Base-by-base conservation (phyloP, 2,888 invertebrate species). In the Drosophila quinaria region DNA sequence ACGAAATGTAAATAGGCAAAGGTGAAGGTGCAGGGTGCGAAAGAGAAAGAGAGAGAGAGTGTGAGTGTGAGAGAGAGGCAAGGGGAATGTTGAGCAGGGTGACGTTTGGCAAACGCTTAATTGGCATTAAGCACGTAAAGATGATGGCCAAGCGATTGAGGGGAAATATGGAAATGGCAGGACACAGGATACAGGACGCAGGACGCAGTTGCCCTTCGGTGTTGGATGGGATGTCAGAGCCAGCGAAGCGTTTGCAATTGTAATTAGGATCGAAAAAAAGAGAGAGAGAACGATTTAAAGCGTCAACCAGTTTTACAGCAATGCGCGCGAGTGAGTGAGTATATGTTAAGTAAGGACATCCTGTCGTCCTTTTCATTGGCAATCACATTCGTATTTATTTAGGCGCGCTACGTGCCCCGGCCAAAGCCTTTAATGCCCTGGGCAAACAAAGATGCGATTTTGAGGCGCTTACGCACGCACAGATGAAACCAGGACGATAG, bases 81-180 rank as follows among this genome's bases (percentile, higher is more conserved):
- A 25, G 39, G 37, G 44, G 17, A 11, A 47, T 6, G 42, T 11
- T 15, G 44, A 22, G 65, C 50, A 19, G 68, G 74, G 69, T 69
- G 74, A 59, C 74, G 50, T 72, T 77, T 63, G 72, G 60, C 73
- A 65, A 87, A 72, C 61, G 80, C 76, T 89, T 89, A 89, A 87
- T 87, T 87, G 87, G 89, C 88, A 87, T 87, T 85, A 87, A 81
- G 80, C 74, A 79, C 81, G 79, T 70, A 76, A 76, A 72, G 80
- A 80, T 67, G 63, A 64, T 49, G 69, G 41, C 33, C 54, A 52
- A 61, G 58, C n/a, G 39, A 49, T 31, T 44, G 52, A 52, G 63
- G 22, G 37, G 29, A 41, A 44, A 25, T 22, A 47, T 46, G 46
- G 35, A 37, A 58, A 47, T 37, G 39, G 22, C 37, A 35, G 33